A percentile compares a stretch with the other conserved stretches of the same genome.
Evolutionary conservation across 2,888 invertebrate genomes (phyloP).

Genomic region (Tethea ocularis): DNA sequence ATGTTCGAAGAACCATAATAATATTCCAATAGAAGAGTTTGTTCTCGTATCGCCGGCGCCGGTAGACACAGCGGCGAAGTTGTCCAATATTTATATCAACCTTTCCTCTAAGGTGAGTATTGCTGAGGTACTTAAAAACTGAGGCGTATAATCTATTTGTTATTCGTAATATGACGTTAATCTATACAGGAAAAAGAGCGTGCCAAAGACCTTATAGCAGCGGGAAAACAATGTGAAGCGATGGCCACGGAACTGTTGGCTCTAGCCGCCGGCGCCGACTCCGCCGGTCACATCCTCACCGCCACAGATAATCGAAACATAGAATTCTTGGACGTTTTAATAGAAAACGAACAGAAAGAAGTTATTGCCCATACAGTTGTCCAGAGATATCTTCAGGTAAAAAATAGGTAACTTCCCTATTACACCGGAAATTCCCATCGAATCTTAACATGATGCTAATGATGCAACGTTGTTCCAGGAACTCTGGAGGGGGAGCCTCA

Average conservation of each 20-base stretch:
- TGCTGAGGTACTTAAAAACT: conserved; percentile 18
- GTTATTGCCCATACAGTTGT: conserved; percentile 98
- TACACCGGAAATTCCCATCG: conserved; percentile 23
- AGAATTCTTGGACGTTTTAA: conserved; percentile 97
- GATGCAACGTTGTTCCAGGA: conserved; percentile 85
- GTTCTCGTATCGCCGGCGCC: conserved; percentile 99
- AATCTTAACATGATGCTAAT: conserved; percentile 7
- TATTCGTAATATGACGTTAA: conserved; percentile 39
- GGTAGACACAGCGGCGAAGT: conserved; percentile 98
- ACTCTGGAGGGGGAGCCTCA: conserved; percentile 98
- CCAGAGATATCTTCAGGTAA: conserved; percentile 96
- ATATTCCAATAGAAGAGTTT: conserved; percentile 98
- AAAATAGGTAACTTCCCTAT: conserved; percentile 82
- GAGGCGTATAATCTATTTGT: conserved; percentile 21
- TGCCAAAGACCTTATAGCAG: conserved; percentile 97
- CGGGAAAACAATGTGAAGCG: conserved; percentile 97
- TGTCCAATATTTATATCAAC: conserved; percentile 95
- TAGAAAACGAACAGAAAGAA: conserved; percentile 99
- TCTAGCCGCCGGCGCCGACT: conserved; percentile 96
- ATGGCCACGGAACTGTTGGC: conserved; percentile 99
- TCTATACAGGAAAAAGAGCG: conserved; percentile 94
- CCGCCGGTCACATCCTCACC: conserved; percentile 96
- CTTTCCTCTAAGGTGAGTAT: conserved; percentile 90
- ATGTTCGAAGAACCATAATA: conserved; percentile 97
- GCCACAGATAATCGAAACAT: conserved; percentile 97